phyloP scores from a whole-genome alignment of 2,113 vertebrate genomes.

The Sigmodon hispidus region DNA sequence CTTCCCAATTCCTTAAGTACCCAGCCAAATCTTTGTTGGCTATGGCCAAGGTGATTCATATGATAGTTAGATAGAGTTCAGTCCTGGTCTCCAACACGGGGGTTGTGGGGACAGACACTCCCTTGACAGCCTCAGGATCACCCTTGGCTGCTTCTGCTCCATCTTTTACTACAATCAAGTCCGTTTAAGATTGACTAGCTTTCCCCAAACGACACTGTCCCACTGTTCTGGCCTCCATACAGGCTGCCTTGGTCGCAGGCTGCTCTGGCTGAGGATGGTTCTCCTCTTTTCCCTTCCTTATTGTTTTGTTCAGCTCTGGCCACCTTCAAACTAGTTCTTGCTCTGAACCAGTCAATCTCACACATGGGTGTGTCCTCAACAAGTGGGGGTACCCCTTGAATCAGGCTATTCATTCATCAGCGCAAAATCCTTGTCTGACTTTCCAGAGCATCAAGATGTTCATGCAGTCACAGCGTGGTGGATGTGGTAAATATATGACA shows the following conservation, averaged over 20 bases:
- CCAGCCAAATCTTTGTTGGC: slow-evolving; percentile 64
- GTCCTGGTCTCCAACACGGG: slow-evolving; percentile 3
- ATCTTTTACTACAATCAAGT: background rate
- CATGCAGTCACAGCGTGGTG: background rate
- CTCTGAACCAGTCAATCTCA: background rate
- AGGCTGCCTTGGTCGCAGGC: background rate
- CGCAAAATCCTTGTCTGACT: background rate
- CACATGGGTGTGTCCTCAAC: background rate
- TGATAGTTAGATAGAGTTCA: slow-evolving; percentile 41
- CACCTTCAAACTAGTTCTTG: background rate
- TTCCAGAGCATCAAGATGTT: background rate
- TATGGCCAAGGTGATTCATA: slow-evolving; percentile 39
- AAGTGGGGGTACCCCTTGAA: background rate
- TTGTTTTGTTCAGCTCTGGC: background rate
- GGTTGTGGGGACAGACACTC: background rate
- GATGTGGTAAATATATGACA: background rate
- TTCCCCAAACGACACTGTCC: background rate
- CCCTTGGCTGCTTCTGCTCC: background rate
- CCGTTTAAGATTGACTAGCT: background rate
- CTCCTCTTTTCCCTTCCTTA: background rate
- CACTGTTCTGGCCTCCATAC: background rate
- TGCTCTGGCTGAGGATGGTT: background rate
- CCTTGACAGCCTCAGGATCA: background rate
- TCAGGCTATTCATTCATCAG: background rate
- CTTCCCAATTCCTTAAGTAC: slow-evolving; percentile 33